phyloP scores from a whole-genome alignment of 2,113 vertebrate species.

The human region GRCh38 chrX:50096501-50097000 shows the following conservation, averaged over 20 bases:
- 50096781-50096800: conserved; percentile 25
- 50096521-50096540: no score
- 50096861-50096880: background rate
- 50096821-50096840: background rate
- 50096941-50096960: background rate
- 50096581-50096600: no score
- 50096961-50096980: background rate
- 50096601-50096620: no score
- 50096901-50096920: background rate
- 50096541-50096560: no score
- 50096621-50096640: background rate
- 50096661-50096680: conserved; percentile 11
- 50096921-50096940: conserved; percentile 1
- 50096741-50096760: background rate
- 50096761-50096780: background rate
- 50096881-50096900: background rate
- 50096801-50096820: background rate
- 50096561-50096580: no score
- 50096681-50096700: background rate
- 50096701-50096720: background rate
- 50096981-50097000: conserved; percentile 1
- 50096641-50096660: background rate
- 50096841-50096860: background rate
- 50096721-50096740: background rate
- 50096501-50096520: no score